Conservation (phyloP, 2,888 invertebrate genomes). For the Xanthorhoe spadicearia region DNA sequence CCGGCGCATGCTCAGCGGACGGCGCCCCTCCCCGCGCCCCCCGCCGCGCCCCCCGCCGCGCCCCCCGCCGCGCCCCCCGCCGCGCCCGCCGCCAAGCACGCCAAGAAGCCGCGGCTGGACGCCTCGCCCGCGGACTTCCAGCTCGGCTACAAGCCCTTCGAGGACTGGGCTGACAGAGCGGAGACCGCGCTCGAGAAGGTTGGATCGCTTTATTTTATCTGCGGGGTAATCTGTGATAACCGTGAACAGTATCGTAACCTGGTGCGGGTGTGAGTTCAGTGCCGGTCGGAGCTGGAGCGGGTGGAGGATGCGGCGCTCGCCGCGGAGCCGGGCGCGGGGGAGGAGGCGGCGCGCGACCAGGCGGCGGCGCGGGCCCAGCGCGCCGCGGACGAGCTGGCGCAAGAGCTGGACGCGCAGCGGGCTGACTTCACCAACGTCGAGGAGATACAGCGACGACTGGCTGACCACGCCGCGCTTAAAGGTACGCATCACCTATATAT, state of each 20-base stretch:
- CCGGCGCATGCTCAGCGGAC: conserved; percentile 25
- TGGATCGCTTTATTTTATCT: not conserved
- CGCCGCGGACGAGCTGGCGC: conserved; percentile 74
- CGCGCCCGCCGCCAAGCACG: conserved; percentile 15
- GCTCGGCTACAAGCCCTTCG: conserved; percentile 77
- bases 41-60: conserved; percentile 10
- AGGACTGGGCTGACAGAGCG: conserved; percentile 69
- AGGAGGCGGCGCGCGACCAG: conserved; percentile 43
- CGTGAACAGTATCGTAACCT: not conserved
- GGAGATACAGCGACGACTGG: conserved; percentile 83
- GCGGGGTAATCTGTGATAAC: no score
- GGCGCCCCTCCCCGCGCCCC: not conserved
- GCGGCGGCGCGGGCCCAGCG: conserved; percentile 52
- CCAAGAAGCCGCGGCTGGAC: conserved; percentile 69
- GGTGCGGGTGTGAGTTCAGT: conserved; percentile 45
- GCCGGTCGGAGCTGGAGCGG: conserved; percentile 60
- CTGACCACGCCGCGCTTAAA: conserved; percentile 71
- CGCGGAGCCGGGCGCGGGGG: conserved; percentile 33
- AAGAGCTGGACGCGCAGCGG: conserved; percentile 78
- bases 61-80: conserved; percentile 1
- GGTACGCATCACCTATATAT: conserved; percentile 49
- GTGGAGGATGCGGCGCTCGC: conserved; percentile 40
- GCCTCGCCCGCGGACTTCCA: conserved; percentile 74
- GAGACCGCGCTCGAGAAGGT: conserved; percentile 62
- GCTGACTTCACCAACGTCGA: conserved; percentile 84